Percentiles rank a stretch among this genome's conserved stretches.
phyloP scores from a whole-genome alignment of 2,888 invertebrate genomes.

The Yponomeuta plumbellus region DNA sequence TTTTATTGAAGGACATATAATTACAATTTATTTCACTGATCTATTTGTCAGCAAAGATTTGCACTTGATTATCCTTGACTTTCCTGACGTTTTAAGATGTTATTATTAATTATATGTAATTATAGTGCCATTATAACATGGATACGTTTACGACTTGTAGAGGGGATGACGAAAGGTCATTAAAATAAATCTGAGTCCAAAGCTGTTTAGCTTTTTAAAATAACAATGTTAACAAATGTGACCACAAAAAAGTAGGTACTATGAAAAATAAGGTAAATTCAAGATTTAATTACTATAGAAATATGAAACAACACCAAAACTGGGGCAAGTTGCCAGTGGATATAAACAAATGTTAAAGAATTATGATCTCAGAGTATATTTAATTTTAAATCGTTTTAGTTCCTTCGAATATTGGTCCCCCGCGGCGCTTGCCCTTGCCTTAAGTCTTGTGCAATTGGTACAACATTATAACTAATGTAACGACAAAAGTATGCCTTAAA shows the following conservation, averaged over 20 bases:
- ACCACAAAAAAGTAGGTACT: background rate
- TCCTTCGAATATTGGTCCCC: slow-evolving; percentile 49
- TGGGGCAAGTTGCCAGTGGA: background rate
- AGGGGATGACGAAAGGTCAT: background rate
- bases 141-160: background rate
- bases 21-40: background rate
- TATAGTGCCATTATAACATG: background rate
- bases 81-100: background rate
- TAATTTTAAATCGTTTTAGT: slow-evolving; percentile 47
- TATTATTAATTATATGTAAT: background rate
- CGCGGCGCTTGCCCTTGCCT: slow-evolving; percentile 43
- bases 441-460: slow-evolving; percentile 38
- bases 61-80: background rate
- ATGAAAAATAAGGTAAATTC: background rate
- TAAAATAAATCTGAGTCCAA: too few species aligned
- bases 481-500: background rate
- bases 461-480: background rate
- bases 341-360: slow-evolving; percentile 16
- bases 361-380: slow-evolving; percentile 28
- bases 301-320: slow-evolving; percentile 9
- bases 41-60: background rate
- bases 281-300: background rate
- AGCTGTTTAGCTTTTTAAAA: background rate
- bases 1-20: too few species aligned
- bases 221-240: background rate